These are phyloP conservation scores for Crematogaster levior DNA, from an alignment of 2,888 invertebrate genomes.

Conservation along the genomic window DNA sequence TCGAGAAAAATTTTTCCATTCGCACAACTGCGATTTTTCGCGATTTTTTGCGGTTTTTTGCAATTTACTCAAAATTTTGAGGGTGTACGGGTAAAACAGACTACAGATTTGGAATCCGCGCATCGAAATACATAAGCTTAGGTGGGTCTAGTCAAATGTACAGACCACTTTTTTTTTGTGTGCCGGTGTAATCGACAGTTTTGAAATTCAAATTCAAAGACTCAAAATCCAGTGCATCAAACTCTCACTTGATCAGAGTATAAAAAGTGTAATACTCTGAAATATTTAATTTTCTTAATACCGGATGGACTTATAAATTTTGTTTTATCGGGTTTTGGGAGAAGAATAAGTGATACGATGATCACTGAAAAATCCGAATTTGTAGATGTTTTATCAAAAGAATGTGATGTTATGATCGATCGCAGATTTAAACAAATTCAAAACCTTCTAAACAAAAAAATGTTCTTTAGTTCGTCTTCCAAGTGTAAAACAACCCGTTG, in stretches of 20 bases:
- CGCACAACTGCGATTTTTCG: no score
- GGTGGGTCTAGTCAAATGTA: no score
- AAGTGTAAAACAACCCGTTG: no score
- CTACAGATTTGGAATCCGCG: no score
- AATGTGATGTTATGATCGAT: not conserved
- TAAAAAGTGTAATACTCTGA: slow-evolving; percentile 70
- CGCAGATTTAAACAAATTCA: not conserved
- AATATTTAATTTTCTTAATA: slow-evolving; percentile 25
- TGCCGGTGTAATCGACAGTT: no score
- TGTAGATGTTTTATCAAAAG: no score
- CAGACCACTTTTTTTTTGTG: no score
- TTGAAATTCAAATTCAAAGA: slow-evolving; percentile 75
- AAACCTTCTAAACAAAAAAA: not conserved
- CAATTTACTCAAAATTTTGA: no score
- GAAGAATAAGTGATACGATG: not conserved
- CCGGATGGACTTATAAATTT: not conserved
- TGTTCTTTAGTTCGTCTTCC: not conserved
- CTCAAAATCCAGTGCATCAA: slow-evolving; percentile 64
- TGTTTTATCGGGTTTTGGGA: not conserved
- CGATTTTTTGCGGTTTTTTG: no score
- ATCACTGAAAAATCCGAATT: not conserved
- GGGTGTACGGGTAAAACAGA: no score
- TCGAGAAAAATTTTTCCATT: no score
- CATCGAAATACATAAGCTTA: no score
- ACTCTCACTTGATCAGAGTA: slow-evolving; percentile 73